These are phyloP conservation scores for Falco punctatus DNA, from an alignment of 2,113 vertebrate species.

Conservation along the genomic window DNA sequence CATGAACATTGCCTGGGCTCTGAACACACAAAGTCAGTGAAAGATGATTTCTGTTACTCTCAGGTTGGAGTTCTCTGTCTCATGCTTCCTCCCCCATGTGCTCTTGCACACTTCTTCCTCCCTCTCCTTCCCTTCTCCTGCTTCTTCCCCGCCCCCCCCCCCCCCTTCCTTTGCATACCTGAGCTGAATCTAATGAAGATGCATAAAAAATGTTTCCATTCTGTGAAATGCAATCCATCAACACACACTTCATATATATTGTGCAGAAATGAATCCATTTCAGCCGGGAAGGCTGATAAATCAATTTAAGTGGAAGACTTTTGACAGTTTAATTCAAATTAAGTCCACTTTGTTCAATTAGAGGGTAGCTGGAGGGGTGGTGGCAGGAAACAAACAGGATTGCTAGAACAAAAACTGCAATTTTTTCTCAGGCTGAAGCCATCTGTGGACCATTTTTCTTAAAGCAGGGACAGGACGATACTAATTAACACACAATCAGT, in stretches of 20 bases:
- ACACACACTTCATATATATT: constrained; percentile 66
- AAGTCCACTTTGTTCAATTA: constrained; percentile 79
- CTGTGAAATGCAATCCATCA: constrained; percentile 66
- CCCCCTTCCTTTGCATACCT: background rate
- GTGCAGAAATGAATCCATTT: constrained; percentile 74
- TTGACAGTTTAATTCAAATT: constrained; percentile 81
- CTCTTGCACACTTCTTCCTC: background rate
- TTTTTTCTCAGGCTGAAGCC: constrained; percentile 44
- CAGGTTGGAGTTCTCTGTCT: background rate
- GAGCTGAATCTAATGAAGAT: constrained; percentile 25
- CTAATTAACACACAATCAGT: constrained; percentile 66
- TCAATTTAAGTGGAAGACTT: constrained; percentile 78
- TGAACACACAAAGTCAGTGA: background rate
- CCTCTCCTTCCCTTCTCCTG: background rate
- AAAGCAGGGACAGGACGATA: constrained; percentile 21
- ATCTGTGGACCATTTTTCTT: constrained; percentile 62
- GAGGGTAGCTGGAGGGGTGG: constrained; percentile 43
- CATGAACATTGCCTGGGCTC: background rate
- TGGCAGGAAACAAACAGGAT: constrained; percentile 37
- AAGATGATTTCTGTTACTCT: accelerated
- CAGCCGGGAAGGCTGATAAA: constrained; percentile 61
- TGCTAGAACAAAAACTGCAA: constrained; percentile 54
- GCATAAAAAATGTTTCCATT: constrained; percentile 57
- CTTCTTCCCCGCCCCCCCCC: background rate
- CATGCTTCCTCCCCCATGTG: background rate